Conservation (phyloP, 1,140 invertebrate species). For the Drosophila burlai region DNA sequence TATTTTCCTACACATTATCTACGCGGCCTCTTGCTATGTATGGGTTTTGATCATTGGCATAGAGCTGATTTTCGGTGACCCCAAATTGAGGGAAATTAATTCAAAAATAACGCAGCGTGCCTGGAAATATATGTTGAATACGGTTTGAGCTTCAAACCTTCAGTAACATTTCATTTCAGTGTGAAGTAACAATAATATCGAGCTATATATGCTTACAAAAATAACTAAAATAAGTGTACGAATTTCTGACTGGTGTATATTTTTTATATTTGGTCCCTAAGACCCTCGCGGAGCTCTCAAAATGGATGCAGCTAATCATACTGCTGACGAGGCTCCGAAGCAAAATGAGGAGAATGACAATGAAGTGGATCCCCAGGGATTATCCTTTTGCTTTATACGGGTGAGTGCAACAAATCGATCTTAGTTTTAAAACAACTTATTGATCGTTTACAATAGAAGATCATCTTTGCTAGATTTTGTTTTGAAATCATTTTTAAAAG, state of each 20-base stretch:
- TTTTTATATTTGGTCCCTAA: not conserved
- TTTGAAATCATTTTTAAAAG: not conserved
- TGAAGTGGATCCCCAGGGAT: conserved; percentile 1
- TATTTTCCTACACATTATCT: conserved; percentile 11
- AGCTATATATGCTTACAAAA: not conserved
- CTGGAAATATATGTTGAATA: not conserved
- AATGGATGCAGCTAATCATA: conserved; percentile 12
- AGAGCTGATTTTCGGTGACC: conserved; percentile 4
- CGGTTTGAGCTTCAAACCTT: too few species aligned
- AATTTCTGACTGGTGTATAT: not conserved
- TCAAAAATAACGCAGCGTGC: not conserved
- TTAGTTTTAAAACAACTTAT: not conserved
- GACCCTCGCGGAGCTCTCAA: not conserved
- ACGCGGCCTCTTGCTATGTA: conserved; percentile 3
- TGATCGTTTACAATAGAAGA: not conserved
- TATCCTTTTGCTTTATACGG: conserved; percentile 21
- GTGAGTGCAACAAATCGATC: not conserved
- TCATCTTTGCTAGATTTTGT: not conserved
- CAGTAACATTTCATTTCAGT: too few species aligned
- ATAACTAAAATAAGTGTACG: not conserved
- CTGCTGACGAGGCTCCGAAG: not conserved
- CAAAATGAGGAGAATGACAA: conserved; percentile 3
- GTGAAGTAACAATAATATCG: not conserved
- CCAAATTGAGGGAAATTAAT: not conserved
- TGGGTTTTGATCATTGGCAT: conserved; percentile 3